phyloP scores from a whole-genome alignment of 2,797 vertebrate species.

The Brachyalestes nurse region DNA sequence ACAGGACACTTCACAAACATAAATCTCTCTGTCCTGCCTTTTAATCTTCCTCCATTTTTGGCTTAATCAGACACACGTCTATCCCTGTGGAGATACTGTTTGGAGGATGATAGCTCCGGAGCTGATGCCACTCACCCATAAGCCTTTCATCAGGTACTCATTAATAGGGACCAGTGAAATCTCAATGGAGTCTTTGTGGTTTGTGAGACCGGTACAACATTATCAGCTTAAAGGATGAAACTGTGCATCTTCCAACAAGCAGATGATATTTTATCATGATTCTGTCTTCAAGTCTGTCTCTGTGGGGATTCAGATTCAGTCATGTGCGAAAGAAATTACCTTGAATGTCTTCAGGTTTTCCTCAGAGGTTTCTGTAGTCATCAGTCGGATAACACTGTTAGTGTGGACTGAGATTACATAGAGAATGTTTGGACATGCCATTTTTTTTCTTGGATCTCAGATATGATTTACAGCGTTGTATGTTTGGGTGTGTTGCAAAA shows the following conservation, averaged over 20 bases:
- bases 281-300: not conserved
- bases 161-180: constrained; percentile 10
- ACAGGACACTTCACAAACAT: too few relatives aligned
- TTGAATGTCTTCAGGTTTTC: not conserved
- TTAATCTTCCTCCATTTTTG: not conserved
- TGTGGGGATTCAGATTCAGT: not conserved
- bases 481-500: not conserved
- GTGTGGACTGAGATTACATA: not conserved
- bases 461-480: not conserved
- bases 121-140: constrained; percentile 13
- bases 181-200: constrained; percentile 32
- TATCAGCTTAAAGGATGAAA: constrained; percentile 15
- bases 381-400: not conserved
- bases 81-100: not conserved
- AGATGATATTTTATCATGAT: not conserved
- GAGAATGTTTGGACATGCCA: not conserved
- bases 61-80: not conserved
- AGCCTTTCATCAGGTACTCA: constrained; percentile 24
- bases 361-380: not conserved
- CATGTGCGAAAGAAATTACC: constrained; percentile 9
- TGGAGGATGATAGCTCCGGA: not conserved
- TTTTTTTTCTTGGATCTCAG: not conserved
- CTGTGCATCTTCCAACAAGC: constrained; percentile 10
- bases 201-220: not conserved
- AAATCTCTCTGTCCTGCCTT: not conserved